Base-by-base conservation (phyloP, 2,888 invertebrate genomes). In the Ellobium chinense region DNA sequence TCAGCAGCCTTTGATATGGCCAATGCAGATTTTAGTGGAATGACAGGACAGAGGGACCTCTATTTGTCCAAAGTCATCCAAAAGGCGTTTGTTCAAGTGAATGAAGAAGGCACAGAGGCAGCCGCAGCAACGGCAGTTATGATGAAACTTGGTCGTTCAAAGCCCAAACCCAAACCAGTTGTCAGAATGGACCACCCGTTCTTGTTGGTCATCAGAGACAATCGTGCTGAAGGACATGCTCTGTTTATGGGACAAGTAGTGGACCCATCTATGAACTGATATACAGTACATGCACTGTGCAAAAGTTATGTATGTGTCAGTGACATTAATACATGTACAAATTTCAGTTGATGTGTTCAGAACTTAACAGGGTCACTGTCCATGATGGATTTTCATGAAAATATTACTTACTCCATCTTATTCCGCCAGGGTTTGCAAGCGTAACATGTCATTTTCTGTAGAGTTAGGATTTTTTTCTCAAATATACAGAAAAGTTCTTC, bases 91-190 rank as follows among this genome's bases (percentile, higher is more conserved):
- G 85, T 92, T 34, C 90, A 92, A 63, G 91, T 92, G 0, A 91
- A 90, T 76, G 92, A 92, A 78, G 90, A 92, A 72, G 92, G 92
- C 0, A 88, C 90, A 1, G 91, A 91, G 74, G 92, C 92, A 1
- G 91, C 92, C 7, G 91, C 91, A 5, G 90, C 92, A 5, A 91
- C 88, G 14, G 89, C 80, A 29, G 86, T 83, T 1, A 80, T 83
- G 0, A 79, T 70, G 82, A 27, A 9, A 12, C 2, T 56, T 12
- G 12, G 21, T 0, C 2, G 58, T 2, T 0, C 7, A 0, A 7
- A 3, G n/a, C n/a, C n/a, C 2, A 3, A 2, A 12, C 65, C 65
- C 65, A 7, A 9, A 4, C 27, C 39, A 18, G n/a, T n/a, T n/a
- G 37, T 90, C 68, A 78, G 68, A 3, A 90, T 88, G 1, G 86